Percentiles rank a stretch among this genome's conserved stretches.
phyloP scores from a whole-genome alignment of 2,113 vertebrate species.

The Labeo rohita region DNA sequence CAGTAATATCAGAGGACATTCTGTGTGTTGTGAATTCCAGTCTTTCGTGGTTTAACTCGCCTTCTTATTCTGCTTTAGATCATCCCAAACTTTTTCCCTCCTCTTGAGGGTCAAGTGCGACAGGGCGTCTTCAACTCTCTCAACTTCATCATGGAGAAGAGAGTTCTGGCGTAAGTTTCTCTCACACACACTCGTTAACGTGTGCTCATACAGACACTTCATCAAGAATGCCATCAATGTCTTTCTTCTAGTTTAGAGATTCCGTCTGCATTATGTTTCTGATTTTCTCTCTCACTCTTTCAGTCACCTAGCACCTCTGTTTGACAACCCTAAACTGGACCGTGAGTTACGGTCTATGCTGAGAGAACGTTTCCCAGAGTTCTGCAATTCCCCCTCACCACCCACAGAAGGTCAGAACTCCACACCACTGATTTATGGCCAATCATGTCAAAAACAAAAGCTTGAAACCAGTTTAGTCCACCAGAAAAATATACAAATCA shows the following conservation, averaged over 20 bases:
- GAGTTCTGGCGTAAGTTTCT: slow-evolving; percentile 91
- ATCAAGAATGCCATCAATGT: not conserved
- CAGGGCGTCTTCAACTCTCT: slow-evolving; percentile 96
- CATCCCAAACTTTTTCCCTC: slow-evolving; percentile 94
- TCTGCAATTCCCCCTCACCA: slow-evolving; percentile 92
- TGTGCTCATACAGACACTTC: not conserved
- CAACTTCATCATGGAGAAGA: slow-evolving; percentile 97
- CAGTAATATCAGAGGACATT: not conserved
- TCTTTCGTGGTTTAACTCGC: not conserved
- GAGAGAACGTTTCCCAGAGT: slow-evolving; percentile 94
- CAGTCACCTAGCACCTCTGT: slow-evolving; percentile 92
- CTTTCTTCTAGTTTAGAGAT: not conserved
- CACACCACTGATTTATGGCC: not conserved
- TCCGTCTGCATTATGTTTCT: no score
- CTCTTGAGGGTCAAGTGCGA: slow-evolving; percentile 88
- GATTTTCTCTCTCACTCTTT: no score
- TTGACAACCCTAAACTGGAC: slow-evolving; percentile 97
- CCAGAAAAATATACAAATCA: not conserved
- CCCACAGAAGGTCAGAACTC: slow-evolving; percentile 84
- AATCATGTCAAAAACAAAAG: not conserved
- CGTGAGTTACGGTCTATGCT: slow-evolving; percentile 94
- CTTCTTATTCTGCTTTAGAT: slow-evolving; percentile 77
- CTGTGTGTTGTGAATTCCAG: not conserved
- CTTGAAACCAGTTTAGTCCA: not conserved
- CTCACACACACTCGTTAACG: not conserved